Conservation (phyloP, 2,797 vertebrate species). For the Silurus aristotelis region DNA sequence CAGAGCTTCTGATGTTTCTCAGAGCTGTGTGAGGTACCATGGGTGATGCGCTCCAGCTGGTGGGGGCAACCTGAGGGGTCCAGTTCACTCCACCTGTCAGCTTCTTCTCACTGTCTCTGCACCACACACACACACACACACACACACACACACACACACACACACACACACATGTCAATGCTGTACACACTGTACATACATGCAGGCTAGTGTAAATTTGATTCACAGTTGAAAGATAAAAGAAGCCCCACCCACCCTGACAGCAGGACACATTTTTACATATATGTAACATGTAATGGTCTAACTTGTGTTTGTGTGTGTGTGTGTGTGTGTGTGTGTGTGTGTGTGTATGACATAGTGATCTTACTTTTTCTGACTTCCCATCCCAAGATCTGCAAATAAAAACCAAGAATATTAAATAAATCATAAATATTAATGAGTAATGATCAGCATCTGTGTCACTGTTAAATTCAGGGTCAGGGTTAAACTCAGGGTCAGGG, state of each 20-base stretch:
- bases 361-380: slow-evolving; percentile 94
- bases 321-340: no score
- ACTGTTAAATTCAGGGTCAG: background rate
- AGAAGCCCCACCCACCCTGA: slow-evolving; percentile 3
- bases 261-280: background rate
- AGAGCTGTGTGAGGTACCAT: slow-evolving; percentile 73
- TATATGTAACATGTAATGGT: background rate
- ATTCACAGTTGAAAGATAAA: background rate
- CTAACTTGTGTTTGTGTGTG: no score
- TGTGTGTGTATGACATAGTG: background rate
- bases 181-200: background rate
- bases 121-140: slow-evolving; percentile 42
- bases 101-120: slow-evolving; percentile 92
- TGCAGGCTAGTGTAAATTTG: background rate
- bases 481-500: background rate
- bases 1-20: background rate
- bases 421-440: background rate
- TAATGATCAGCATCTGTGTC: no score
- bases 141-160: slow-evolving; percentile 41
- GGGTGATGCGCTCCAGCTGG: slow-evolving; percentile 86
- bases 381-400: slow-evolving; percentile 91
- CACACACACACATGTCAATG: slow-evolving; percentile 4
- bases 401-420: slow-evolving; percentile 16
- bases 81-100: slow-evolving; percentile 96
- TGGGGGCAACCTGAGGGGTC: slow-evolving; percentile 92